phyloP scores from a whole-genome alignment of 2,113 vertebrate genomes.

The Marcusenius ussheri region DNA sequence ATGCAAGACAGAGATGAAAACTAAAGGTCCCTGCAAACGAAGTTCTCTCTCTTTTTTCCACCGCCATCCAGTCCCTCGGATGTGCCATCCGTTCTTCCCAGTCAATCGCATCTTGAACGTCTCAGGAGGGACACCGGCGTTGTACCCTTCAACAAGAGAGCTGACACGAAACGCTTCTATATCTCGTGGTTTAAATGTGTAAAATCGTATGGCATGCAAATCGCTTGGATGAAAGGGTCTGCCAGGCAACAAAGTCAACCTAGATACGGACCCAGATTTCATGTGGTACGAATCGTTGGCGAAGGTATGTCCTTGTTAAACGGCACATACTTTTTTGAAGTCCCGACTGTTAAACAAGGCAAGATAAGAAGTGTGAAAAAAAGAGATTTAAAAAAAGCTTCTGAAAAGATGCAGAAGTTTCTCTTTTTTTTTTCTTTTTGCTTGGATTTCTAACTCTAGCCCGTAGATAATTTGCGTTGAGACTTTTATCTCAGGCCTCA shows the following conservation, averaged over 20 bases:
- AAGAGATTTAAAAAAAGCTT: neutral
- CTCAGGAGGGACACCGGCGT: neutral
- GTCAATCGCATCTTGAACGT: neutral
- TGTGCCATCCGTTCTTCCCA: neutral
- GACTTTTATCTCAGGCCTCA: neutral
- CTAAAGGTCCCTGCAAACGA: neutral
- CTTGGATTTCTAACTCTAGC: conserved; percentile 5
- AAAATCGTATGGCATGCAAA: conserved; percentile 3
- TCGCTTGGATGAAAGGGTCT: neutral
- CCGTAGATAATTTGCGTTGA: conserved; percentile 1
- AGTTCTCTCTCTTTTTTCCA: neutral
- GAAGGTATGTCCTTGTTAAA: conserved; percentile 14
- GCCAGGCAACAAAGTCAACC: neutral
- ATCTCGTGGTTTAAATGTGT: neutral
- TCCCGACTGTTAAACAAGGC: conserved; percentile 13
- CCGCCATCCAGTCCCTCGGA: neutral
- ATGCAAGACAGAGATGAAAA: neutral
- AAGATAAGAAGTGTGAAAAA: neutral
- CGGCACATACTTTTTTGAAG: conserved; percentile 6
- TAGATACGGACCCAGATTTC: conserved; percentile 11
- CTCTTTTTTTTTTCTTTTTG: neutral
- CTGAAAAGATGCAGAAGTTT: neutral
- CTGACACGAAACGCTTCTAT: neutral
- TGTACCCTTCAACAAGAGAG: neutral
- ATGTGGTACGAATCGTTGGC: neutral